These are phyloP conservation scores for Pelecanus crispus DNA, from an alignment of 2,113 vertebrate genomes.

Conservation along the genomic window DNA sequence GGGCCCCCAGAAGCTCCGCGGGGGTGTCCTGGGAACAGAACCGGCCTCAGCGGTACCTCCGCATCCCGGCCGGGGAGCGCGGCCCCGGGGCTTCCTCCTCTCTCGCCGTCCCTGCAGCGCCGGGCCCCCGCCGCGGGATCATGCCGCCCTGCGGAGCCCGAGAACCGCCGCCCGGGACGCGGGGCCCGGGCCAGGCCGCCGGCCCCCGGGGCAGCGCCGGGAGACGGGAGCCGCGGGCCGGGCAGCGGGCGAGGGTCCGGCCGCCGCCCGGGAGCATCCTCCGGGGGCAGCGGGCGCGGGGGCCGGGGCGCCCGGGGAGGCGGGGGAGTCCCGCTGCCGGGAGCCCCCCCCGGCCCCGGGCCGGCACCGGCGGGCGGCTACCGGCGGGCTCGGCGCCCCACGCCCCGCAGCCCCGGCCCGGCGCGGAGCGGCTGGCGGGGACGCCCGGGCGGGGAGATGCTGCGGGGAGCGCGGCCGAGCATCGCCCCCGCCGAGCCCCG, in stretches of 20 bases:
- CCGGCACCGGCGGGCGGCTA: neutral
- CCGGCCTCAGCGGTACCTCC: neutral
- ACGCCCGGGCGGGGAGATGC: neutral
- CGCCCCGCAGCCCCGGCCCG: neutral
- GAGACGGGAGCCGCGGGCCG: conserved; percentile 13
- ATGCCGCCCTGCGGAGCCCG: neutral
- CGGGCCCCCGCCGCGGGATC: neutral
- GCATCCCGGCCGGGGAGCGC: neutral
- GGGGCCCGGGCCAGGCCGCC: conserved; percentile 55
- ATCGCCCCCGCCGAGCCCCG: neutral
- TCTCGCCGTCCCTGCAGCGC: neutral
- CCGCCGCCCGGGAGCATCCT: neutral
- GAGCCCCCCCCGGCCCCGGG: neutral
- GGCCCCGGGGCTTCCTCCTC: neutral
- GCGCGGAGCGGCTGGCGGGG: conserved; percentile 7
- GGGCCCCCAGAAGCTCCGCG: neutral
- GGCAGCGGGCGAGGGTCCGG: neutral
- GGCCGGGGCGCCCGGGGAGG: too few relatives aligned
- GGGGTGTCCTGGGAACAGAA: neutral
- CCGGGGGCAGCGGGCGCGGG: neutral
- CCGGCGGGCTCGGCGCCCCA: neutral
- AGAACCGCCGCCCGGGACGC: conserved; percentile 22
- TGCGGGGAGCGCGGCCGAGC: neutral
- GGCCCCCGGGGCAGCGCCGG: conserved; percentile 48
- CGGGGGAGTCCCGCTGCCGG: neutral